A percentile compares a stretch with the other conserved stretches of the same genome.
These are phyloP conservation scores for Drosophila imparisetae DNA, from an alignment of 2,888 invertebrate genomes.

Conservation along the genomic window DNA sequence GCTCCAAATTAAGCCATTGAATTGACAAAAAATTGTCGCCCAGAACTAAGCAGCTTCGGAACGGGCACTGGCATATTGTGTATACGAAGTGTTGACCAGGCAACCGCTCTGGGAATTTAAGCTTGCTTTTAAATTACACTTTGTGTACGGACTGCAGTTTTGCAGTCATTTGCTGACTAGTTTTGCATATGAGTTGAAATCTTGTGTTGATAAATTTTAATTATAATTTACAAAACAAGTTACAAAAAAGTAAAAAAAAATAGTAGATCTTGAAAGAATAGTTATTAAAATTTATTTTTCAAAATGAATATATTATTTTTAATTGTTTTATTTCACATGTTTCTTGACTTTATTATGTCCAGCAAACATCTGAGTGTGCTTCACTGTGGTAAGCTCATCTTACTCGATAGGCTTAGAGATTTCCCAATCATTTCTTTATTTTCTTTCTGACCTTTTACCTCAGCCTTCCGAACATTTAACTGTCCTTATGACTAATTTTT, in stretches of 20 bases:
- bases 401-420: background rate
- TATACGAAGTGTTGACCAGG: background rate
- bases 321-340: background rate
- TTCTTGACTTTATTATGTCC: background rate
- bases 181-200: background rate
- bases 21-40: conserved; percentile 15
- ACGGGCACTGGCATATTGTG: background rate
- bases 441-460: background rate
- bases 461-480: background rate
- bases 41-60: background rate
- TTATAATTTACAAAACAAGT: background rate
- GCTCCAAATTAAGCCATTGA: conserved; percentile 27
- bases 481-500: background rate
- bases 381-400: background rate
- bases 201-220: background rate
- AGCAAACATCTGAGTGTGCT: background rate
- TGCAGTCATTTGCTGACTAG: background rate
- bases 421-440: background rate
- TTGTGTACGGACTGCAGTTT: background rate
- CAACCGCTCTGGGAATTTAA: background rate
- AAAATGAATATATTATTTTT: background rate
- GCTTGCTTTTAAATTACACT: background rate
- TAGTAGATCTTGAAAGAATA: background rate
- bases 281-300: background rate
- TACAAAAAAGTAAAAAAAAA: background rate